Percentiles rank a stretch among this genome's conserved stretches.
Conservation (phyloP, 1,140 invertebrate genomes). For the Drosophila triauraria region DNA sequence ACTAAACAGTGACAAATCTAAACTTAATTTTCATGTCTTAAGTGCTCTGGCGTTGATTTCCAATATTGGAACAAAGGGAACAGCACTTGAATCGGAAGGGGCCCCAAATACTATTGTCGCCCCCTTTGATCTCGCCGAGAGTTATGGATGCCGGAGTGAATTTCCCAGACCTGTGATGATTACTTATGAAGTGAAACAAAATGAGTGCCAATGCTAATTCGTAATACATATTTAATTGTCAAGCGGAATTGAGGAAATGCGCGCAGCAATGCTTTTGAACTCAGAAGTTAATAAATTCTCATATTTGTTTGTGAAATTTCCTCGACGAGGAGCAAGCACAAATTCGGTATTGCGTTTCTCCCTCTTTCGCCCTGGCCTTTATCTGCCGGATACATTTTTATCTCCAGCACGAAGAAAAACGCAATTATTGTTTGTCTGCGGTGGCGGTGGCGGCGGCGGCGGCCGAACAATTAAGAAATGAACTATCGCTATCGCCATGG, state of each 20-base stretch:
- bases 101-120: constrained; percentile 42
- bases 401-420: constrained; percentile 62
- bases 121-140: constrained; percentile 66
- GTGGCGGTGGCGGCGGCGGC: constrained; percentile 28
- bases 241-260: constrained; percentile 75
- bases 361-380: constrained; percentile 31
- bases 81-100: constrained; percentile 25
- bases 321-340: constrained; percentile 22
- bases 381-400: constrained; percentile 83
- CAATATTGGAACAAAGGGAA: constrained; percentile 1
- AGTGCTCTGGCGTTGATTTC: constrained; percentile 38
- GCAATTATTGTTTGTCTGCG: constrained; percentile 73
- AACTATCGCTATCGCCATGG: constrained; percentile 65
- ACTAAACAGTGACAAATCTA: constrained; percentile 69
- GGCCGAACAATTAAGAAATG: constrained; percentile 78
- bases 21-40: constrained; percentile 35
- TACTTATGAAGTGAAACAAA: constrained; percentile 52
- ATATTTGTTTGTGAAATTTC: constrained; percentile 76
- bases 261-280: constrained; percentile 77
- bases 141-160: constrained; percentile 44
- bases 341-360: constrained; percentile 2
- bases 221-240: constrained; percentile 74
- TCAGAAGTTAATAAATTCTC: constrained; percentile 74
- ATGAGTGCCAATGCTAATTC: constrained; percentile 34
- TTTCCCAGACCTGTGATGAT: constrained; percentile 58